Evolutionary conservation across 2,113 vertebrate genomes (phyloP), one percentile per base, ranked within the genome.

Genomic region (Burhinus bistriatus): DNA sequence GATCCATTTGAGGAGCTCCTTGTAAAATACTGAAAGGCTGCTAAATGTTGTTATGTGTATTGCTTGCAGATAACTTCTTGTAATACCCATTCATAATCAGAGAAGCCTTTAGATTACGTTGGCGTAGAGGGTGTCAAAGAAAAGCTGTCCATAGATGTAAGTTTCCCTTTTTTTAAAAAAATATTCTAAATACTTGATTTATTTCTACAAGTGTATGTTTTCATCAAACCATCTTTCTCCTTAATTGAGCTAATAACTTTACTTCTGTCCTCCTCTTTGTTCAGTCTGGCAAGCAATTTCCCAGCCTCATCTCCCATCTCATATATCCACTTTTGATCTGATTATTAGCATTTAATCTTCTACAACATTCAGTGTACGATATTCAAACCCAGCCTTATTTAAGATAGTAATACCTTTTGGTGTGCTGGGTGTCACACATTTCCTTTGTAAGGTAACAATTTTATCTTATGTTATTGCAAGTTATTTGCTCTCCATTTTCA

Each of bases 231-330:
- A 30, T 92, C 93, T 95, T 89, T 93, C 95, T 94, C 82, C 95
- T 94, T 96, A 97, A 97, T 83, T 95, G 94, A 95, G 87, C 94
- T 97, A 95, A 97, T 97, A 90, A 96, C 84, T 97, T 96, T 61
- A 86, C 76, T 93, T 68, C 68, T 81, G 83, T 96, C 78, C 82
- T 89, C 66, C 40, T 96, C 94, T 95, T 95, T 94, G 78, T 90
- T 96, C 93, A 85, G 75, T 38, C 78, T 88, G 75, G 87, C 84
- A 95, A 95, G 91, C 93, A 95, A 93, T 96, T 97, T 96, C 82
- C 94, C 94, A 95, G 82, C 68, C 32, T 93, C 87, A 52, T 91
- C 95, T 95, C 89, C 91, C 81, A 66, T 80, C 71, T 95, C 93
- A 44, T 95, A 85, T 45, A 96, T 90, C 78, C 78, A 83, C 68